Conservation (phyloP, 2,888 invertebrate genomes). For the Tineola bisselliella region DNA sequence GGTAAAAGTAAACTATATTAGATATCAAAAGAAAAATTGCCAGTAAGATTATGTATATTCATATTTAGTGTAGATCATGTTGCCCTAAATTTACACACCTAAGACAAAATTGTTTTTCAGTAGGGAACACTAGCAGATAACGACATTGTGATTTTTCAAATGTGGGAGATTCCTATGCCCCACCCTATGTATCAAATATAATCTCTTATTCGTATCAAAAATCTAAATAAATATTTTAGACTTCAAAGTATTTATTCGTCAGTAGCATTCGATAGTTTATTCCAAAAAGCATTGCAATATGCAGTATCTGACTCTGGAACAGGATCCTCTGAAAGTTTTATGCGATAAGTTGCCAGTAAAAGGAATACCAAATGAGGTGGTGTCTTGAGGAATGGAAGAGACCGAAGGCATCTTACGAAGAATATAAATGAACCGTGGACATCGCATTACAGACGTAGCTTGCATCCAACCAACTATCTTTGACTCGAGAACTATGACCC, state of each 20-base stretch:
- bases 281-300: conserved; percentile 2
- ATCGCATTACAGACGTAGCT: background rate
- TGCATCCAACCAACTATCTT: background rate
- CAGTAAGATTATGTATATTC: no score
- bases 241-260: background rate
- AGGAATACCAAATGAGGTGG: conserved; percentile 11
- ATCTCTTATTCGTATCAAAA: background rate
- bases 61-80: no score
- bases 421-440: conserved; percentile 9
- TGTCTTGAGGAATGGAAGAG: background rate
- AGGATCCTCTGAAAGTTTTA: conserved; percentile 2
- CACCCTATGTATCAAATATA: background rate
- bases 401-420: conserved; percentile 3
- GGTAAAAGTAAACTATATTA: no score
- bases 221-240: background rate
- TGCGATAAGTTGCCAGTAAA: conserved; percentile 8
- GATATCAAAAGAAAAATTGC: no score
- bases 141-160: no score
- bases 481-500: background rate
- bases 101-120: no score
- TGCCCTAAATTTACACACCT: no score
- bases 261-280: background rate
- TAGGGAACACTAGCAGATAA: no score
- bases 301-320: background rate
- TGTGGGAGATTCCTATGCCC: no score